Evolutionary conservation across 2,113 vertebrate species (phyloP).

Genomic region (Ceratotherium simum): DNA sequence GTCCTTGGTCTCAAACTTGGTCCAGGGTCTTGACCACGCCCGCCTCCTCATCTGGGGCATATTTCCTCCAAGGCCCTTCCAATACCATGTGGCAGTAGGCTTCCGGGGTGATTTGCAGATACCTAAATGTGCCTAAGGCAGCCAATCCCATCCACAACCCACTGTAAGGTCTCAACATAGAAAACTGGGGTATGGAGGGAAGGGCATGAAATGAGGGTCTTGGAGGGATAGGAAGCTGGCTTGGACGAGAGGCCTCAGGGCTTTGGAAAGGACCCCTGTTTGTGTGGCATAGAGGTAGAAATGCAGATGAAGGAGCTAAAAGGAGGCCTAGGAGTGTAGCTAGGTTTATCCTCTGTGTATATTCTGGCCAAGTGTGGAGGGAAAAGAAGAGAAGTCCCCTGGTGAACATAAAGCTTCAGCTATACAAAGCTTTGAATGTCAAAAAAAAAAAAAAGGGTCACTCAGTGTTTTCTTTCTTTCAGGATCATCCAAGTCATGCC

Average conservation of each 20-base stretch:
- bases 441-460: not conserved
- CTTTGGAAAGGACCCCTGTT: not conserved
- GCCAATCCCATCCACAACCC: not conserved
- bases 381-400: not conserved
- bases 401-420: not conserved
- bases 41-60: not conserved
- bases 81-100: accelerated
- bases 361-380: not conserved
- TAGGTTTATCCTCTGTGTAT: too few species aligned
- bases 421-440: not conserved
- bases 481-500: not conserved
- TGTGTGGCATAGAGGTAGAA: not conserved
- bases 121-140: not conserved
- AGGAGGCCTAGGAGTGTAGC: too few species aligned
- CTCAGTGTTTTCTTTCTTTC: not conserved
- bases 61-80: not conserved
- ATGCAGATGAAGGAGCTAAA: not conserved
- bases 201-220: not conserved
- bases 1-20: too few species aligned
- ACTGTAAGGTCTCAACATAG: not conserved
- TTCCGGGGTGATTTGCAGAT: not conserved
- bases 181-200: accelerated
- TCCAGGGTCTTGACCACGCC: not conserved
- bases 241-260: not conserved
- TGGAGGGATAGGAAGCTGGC: not conserved